A percentile compares a stretch with the other conserved stretches of the same genome.
phyloP scores from a whole-genome alignment of 1,140 invertebrate genomes.

The Lepeophtheirus salmonis region DNA sequence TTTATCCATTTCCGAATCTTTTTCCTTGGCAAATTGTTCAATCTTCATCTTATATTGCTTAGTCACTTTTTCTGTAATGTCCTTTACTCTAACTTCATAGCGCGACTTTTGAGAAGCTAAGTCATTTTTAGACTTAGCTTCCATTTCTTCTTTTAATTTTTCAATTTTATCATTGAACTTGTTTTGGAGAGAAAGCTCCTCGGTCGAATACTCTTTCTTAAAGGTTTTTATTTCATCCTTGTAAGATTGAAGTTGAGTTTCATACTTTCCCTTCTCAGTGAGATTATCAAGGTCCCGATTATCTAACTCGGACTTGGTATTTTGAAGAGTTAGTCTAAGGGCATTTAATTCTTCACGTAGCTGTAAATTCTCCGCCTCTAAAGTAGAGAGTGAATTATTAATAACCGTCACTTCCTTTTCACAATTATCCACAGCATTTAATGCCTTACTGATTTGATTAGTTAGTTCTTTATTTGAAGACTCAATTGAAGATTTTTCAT shows the following conservation, averaged over 20 bases:
- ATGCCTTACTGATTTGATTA: not conserved
- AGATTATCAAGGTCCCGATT: not conserved
- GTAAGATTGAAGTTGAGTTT: not conserved
- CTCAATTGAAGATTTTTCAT: not conserved
- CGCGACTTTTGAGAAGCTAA: not conserved
- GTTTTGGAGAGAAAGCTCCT: too few relatives aligned
- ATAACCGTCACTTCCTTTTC: not conserved
- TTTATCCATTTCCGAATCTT: not conserved
- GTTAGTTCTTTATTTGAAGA: not conserved
- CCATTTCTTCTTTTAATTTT: slow-evolving; percentile 6
- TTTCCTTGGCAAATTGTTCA: not conserved
- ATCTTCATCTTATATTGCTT: not conserved
- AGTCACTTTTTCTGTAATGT: not conserved
- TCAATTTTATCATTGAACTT: not conserved
- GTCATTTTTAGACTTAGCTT: not conserved
- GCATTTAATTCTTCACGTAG: not conserved
- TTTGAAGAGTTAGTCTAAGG: not conserved
- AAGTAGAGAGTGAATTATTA: not conserved
- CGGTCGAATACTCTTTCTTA: not conserved
- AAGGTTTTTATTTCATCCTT: not conserved
- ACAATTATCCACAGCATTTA: not conserved
- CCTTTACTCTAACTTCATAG: not conserved
- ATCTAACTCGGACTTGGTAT: not conserved
- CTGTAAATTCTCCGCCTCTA: not conserved
- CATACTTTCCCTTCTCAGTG: not conserved